phyloP scores from a whole-genome alignment of 1,140 invertebrate genomes.

The Pogonomyrmex barbatus region DNA sequence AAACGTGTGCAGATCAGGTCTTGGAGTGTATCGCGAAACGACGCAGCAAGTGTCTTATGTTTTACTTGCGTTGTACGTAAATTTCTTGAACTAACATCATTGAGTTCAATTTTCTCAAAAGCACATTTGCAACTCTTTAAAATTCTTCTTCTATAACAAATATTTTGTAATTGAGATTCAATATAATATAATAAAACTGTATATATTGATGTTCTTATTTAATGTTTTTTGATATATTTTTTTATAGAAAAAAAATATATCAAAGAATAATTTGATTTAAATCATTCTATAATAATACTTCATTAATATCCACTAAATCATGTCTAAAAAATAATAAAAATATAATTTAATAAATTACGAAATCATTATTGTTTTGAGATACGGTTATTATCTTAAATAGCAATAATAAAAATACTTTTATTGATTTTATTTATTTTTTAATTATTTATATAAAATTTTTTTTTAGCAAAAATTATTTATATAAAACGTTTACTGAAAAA shows the following conservation, averaged over 20 bases:
- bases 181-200: too few species aligned
- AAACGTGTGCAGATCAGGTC: constrained; percentile 66
- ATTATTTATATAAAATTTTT: background rate
- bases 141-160: background rate
- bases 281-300: background rate
- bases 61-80: background rate
- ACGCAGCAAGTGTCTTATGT: constrained; percentile 1
- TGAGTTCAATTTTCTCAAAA: background rate
- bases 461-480: background rate
- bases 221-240: background rate
- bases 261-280: background rate
- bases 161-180: background rate
- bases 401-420: background rate
- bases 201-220: too few species aligned
- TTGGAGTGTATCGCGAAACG: constrained; percentile 18
- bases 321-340: background rate
- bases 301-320: background rate
- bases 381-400: background rate
- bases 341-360: background rate
- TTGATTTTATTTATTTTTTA: background rate
- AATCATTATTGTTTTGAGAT: background rate
- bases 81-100: background rate
- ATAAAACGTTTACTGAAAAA: background rate
- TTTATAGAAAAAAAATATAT: background rate
- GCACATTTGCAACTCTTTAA: background rate